Conservation (phyloP, 2,888 invertebrate genomes). For the Syritta pipiens region DNA sequence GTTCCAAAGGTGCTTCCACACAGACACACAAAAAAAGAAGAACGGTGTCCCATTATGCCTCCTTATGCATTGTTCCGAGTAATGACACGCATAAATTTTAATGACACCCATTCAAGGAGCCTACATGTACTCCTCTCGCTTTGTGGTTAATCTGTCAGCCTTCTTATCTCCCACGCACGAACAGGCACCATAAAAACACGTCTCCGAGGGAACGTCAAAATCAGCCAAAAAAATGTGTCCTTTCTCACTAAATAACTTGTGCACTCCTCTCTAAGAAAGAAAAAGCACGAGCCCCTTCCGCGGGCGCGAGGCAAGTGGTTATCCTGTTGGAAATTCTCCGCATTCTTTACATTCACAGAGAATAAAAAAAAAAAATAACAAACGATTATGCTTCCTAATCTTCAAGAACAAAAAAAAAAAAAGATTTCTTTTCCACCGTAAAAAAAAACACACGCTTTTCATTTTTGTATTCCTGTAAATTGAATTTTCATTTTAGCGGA, state of each 20-base stretch:
- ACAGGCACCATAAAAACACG: slow-evolving; percentile 17
- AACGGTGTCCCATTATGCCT: no score
- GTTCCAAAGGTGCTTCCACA: no score
- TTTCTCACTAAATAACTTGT: slow-evolving; percentile 23
- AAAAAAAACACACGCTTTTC: slow-evolving; percentile 35
- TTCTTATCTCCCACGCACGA: slow-evolving; percentile 51
- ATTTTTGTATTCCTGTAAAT: slow-evolving; percentile 48
- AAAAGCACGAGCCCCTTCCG: not conserved
- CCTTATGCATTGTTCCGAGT: no score
- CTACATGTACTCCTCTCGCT: no score
- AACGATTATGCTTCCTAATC: slow-evolving; percentile 46
- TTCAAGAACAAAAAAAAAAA: slow-evolving; percentile 3
- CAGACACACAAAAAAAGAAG: no score
- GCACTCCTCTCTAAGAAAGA: not conserved
- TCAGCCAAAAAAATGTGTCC: slow-evolving; percentile 25
- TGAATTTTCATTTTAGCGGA: slow-evolving; percentile 59
- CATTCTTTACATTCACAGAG: slow-evolving; percentile 4
- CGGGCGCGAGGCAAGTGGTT: slow-evolving; percentile 19
- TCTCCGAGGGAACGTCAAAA: slow-evolving; percentile 2
- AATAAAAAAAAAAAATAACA: slow-evolving; percentile 35
- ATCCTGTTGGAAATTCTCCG: slow-evolving; percentile 20
- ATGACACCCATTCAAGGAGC: not conserved
- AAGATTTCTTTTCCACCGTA: no score
- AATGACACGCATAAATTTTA: no score
- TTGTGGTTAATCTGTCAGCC: slow-evolving; percentile 51